Percentiles rank a stretch among this genome's conserved stretches.
Evolutionary conservation across 1,140 invertebrate species (phyloP).

Genomic region (Harlomillsia oculata): DNA sequence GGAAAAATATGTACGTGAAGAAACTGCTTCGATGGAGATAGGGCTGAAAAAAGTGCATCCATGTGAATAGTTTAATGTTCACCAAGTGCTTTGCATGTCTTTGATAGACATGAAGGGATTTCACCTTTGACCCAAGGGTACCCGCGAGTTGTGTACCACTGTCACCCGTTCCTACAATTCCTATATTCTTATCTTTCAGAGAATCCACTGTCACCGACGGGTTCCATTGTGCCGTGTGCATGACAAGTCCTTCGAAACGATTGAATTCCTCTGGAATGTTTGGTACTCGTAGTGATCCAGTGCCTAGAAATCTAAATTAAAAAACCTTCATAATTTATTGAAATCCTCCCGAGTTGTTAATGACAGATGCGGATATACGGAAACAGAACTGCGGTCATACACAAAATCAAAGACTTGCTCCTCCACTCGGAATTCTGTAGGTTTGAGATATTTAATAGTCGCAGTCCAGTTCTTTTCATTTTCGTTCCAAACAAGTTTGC

Average conservation of each 20-base stretch:
- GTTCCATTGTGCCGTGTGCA: conserved; percentile 25
- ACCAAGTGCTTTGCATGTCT: conserved; percentile 9
- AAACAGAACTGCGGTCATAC: not conserved
- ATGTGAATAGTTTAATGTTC: not conserved
- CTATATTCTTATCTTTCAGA: conserved; percentile 12
- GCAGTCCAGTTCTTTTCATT: conserved; percentile 12
- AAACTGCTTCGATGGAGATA: conserved; percentile 2
- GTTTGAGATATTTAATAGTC: not conserved
- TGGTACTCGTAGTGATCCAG: conserved; percentile 14
- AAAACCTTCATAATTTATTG: not conserved
- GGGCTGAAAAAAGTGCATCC: not conserved
- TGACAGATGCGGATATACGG: not conserved
- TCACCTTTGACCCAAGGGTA: conserved; percentile 14
- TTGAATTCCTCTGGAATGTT: conserved; percentile 23
- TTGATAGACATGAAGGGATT: conserved; percentile 18
- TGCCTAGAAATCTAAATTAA: conserved; percentile 18
- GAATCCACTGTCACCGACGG: not conserved
- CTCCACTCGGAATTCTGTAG: not conserved
- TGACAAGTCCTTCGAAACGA: conserved; percentile 10
- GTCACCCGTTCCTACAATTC: conserved; percentile 21
- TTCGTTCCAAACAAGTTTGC: conserved; percentile 15
- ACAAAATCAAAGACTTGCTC: not conserved
- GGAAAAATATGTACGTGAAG: not conserved
- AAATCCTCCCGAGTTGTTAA: not conserved
- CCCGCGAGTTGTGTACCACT: conserved; percentile 28